Evolutionary conservation across 2,113 vertebrate species (phyloP).

Genomic region (Scytalopus superciliaris): DNA sequence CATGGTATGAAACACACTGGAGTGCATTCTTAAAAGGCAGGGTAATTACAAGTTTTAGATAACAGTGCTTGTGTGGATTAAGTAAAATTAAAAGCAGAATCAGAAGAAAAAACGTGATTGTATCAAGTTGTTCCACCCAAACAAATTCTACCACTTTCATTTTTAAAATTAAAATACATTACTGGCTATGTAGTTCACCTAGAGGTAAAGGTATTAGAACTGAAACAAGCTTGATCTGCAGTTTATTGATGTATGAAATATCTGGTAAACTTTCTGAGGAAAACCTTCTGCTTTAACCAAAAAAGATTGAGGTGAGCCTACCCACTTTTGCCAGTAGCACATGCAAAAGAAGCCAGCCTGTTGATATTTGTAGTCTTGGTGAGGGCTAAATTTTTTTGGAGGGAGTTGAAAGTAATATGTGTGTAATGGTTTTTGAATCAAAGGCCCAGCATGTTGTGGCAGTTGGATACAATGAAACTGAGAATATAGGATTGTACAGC

Average conservation of each 20-base stretch:
- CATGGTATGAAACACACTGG: background rate
- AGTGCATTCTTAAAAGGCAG: background rate
- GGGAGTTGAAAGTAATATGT: background rate
- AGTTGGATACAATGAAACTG: background rate
- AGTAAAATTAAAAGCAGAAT: background rate
- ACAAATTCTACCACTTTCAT: background rate
- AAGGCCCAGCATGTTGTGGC: background rate
- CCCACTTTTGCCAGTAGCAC: background rate
- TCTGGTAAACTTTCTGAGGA: background rate
- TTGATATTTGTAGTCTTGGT: background rate
- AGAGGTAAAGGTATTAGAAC: background rate
- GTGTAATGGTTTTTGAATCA: background rate
- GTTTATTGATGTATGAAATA: background rate
- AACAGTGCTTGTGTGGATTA: background rate
- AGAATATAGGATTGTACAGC: background rate
- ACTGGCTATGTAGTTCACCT: background rate
- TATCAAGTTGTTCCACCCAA: background rate
- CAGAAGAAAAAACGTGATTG: background rate
- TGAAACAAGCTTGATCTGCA: background rate
- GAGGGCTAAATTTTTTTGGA: background rate
- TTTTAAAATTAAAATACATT: background rate
- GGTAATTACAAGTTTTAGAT: background rate
- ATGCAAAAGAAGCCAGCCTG: background rate
- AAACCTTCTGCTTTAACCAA: background rate
- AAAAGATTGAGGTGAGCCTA: background rate